These are phyloP conservation scores for Pangasius sanitwongsei DNA, from an alignment of 2,797 vertebrate species.

Conservation along the genomic window DNA sequence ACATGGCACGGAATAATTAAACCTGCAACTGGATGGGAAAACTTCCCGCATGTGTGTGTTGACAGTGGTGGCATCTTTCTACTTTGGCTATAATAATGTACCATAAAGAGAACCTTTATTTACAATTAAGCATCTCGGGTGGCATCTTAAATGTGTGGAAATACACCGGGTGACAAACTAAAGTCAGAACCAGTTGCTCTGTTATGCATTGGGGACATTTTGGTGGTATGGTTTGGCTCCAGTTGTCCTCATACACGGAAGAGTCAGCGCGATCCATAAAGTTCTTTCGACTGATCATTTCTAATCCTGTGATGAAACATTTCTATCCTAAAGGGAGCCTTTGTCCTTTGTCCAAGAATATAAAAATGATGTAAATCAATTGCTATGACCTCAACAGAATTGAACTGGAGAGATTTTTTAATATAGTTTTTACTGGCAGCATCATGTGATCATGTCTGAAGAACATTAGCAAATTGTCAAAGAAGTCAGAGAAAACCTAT, in stretches of 20 bases:
- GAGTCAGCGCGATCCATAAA: background rate
- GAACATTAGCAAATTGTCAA: background rate
- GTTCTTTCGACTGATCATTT: background rate
- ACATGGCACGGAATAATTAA: constrained; percentile 49
- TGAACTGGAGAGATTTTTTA: background rate
- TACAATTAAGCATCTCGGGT: background rate
- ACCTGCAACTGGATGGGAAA: constrained; percentile 29
- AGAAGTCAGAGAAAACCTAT: background rate
- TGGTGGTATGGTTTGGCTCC: background rate
- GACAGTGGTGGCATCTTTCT: constrained; percentile 6
- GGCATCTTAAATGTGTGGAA: background rate
- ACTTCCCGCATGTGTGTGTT: background rate
- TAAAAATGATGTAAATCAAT: background rate
- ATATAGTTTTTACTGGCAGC: background rate
- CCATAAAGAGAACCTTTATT: constrained; percentile 2
- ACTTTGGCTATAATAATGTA: background rate
- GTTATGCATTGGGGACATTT: background rate
- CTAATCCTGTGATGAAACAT: background rate
- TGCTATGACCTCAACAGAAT: background rate
- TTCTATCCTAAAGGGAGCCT: background rate
- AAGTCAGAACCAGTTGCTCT: background rate
- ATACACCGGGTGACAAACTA: background rate
- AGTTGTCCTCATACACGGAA: too few species aligned
- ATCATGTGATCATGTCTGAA: background rate
- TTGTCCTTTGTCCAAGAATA: background rate